Evolutionary conservation across 2,888 invertebrate species (phyloP), one percentile per base, ranked within the genome.

Genomic region (Uropetala carovei): DNA sequence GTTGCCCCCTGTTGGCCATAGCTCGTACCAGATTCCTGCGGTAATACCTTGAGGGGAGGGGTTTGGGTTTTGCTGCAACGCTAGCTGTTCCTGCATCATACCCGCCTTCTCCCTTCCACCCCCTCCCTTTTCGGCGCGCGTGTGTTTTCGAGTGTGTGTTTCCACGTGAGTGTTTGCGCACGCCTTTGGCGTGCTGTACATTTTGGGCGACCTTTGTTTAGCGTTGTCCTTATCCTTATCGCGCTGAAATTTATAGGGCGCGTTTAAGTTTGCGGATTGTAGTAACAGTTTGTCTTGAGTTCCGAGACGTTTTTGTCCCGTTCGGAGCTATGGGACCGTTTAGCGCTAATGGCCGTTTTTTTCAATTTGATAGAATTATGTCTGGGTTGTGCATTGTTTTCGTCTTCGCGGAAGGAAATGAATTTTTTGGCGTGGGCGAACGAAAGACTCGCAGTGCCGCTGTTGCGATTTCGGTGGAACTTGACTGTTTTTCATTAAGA

Each of bases 1-100:
- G 59, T 92, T 30, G 93, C 93, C 93, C 93, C 93, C 93, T 93
- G 93, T 93, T 93, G 92, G 93, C 93, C 93, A 93, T 93, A 93
- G 93, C 93, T 93, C 93, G 91, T 86, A 89, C 92, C 64, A 83
- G 82, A 84, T 86, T 92, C 68, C 92, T 64, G 92, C 75, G 59
- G 81, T 59, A 83, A 81, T 60, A 81, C 56, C 84, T 58, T 13
- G 8, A 68, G 84, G 56, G 92, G 27, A 68, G 18, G 64, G 60
- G 56, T 82, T n/a, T 56, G 56, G 92, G 75, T 68, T n/a, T 64
- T 27, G 82, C 75, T 18, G 58, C 85, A 83, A 27, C 82, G 56
- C 81, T n/a, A 4, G 43, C 57, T n/a, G 9, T 16, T 59, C 81
- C 56, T 82, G n/a, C 57, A n/a, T 56, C 68, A 89, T 27, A 18